These are phyloP conservation scores for Prunella strophiata DNA, from an alignment of 2,797 vertebrate species.

Conservation along the genomic window DNA sequence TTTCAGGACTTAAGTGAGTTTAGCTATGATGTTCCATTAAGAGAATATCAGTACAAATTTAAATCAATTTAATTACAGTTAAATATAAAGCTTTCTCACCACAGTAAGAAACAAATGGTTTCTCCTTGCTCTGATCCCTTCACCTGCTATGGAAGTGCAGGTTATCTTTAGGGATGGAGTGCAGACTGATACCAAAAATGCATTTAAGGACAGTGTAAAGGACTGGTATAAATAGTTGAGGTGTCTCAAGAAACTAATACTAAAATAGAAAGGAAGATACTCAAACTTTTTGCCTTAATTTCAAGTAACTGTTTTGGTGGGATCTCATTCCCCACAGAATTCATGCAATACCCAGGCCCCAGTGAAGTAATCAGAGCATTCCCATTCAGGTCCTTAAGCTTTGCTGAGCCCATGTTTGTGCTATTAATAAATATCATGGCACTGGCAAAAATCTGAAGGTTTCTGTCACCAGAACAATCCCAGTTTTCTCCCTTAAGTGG, in stretches of 20 bases:
- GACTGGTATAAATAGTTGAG: not conserved
- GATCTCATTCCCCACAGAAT: not conserved
- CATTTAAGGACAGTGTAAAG: not conserved
- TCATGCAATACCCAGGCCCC: not conserved
- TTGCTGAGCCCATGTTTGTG: not conserved
- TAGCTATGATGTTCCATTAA: not conserved
- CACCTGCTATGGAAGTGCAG: not conserved
- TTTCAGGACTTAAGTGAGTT: not conserved
- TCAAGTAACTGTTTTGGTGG: not conserved
- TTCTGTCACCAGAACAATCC: not conserved
- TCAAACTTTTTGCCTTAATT: not conserved
- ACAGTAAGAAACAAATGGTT: not conserved
- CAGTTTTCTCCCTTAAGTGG: not conserved
- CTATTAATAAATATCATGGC: not conserved
- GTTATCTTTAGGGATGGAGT: not conserved
- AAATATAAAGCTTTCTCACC: not conserved
- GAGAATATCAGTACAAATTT: not conserved
- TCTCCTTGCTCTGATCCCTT: not conserved
- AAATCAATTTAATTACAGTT: not conserved
- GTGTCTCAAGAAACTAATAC: not conserved
- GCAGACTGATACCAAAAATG: not conserved
- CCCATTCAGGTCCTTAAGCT: not conserved
- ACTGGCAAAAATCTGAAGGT: not conserved
- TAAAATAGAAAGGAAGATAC: not conserved
- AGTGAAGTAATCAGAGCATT: not conserved